Percentiles rank a stretch among this genome's conserved stretches.
Evolutionary conservation across 2,888 invertebrate species (phyloP).

Genomic region (Sicus ferrugineus): DNA sequence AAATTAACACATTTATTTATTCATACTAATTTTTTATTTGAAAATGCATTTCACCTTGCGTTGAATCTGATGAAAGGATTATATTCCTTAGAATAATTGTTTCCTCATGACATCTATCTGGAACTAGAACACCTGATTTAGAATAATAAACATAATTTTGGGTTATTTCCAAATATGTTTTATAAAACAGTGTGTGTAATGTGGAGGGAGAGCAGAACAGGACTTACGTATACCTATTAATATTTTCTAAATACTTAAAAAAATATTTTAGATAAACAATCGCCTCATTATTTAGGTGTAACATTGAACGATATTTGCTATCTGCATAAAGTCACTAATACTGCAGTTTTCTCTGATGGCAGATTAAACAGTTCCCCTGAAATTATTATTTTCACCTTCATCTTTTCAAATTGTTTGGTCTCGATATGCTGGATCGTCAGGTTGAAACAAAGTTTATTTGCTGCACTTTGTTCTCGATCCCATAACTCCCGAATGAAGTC

Average conservation of each 20-base stretch:
- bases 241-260: constrained; percentile 18
- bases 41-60: too few relatives aligned
- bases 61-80: too few relatives aligned
- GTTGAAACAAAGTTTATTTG: neutral
- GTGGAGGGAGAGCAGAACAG: too few relatives aligned
- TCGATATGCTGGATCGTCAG: neutral
- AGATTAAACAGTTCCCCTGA: constrained; percentile 28
- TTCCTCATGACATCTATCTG: too few relatives aligned
- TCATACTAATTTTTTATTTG: too few relatives aligned
- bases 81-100: too few relatives aligned
- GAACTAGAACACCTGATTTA: too few relatives aligned
- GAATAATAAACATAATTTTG: too few relatives aligned
- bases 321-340: neutral
- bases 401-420: constrained; percentile 13
- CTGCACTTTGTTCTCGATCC: neutral
- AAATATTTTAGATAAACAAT: constrained; percentile 16
- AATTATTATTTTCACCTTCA: constrained; percentile 24
- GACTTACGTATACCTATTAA: too few relatives aligned
- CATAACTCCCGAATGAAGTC: neutral
- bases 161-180: too few relatives aligned
- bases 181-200: too few relatives aligned
- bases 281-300: constrained; percentile 9
- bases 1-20: too few relatives aligned
- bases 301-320: constrained; percentile 11
- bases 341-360: neutral